Conservation (phyloP, 2,113 vertebrate species). For the Anas platyrhynchos region DNA sequence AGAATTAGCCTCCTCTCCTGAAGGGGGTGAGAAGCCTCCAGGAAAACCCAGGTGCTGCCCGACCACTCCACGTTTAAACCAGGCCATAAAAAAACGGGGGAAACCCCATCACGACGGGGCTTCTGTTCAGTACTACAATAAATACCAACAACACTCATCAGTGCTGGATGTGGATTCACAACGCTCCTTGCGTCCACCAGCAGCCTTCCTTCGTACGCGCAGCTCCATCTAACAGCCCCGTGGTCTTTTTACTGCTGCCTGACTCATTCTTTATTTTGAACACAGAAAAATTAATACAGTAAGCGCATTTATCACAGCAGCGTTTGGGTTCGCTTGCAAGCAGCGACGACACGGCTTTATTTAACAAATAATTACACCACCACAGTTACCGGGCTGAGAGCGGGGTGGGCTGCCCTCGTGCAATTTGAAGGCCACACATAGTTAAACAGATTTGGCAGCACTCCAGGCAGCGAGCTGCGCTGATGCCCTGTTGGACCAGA, state of each 20-base stretch:
- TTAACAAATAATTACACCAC: not conserved
- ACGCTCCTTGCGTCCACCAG: not conserved
- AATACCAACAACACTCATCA: not conserved
- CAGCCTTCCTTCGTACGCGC: not conserved
- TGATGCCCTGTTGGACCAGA: not conserved
- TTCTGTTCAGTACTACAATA: not conserved
- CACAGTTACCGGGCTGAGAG: not conserved
- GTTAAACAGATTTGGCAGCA: not conserved
- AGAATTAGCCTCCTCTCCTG: not conserved
- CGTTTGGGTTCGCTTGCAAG: not conserved
- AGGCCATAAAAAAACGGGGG: fast-evolving
- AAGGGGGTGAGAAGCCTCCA: not conserved
- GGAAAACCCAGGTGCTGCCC: not conserved
- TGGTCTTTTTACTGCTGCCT: not conserved
- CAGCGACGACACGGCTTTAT: not conserved
- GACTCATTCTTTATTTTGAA: not conserved
- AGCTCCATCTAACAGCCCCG: not conserved
- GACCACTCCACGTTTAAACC: not conserved
- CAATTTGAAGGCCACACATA: not conserved
- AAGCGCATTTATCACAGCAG: not conserved
- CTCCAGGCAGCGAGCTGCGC: too few species aligned
- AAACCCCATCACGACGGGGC: not conserved
- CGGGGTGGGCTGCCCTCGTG: not conserved
- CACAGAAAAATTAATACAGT: not conserved
- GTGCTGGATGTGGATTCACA: not conserved